Conservation (phyloP, 2,113 vertebrate genomes). For the Zosterops lateralis region DNA sequence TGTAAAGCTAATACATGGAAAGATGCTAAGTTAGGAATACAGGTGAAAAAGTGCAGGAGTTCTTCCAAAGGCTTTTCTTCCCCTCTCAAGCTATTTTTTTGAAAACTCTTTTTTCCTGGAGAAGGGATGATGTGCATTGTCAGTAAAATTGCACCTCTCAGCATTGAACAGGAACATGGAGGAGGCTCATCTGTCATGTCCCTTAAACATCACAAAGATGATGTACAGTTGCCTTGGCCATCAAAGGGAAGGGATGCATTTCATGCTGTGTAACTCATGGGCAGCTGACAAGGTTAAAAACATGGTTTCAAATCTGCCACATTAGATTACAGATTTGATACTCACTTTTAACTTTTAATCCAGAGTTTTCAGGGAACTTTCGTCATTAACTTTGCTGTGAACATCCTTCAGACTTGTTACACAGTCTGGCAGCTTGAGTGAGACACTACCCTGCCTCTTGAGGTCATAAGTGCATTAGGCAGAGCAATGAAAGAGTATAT, state of each 20-base stretch:
- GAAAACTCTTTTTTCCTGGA: neutral
- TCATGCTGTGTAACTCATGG: neutral
- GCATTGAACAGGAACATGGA: neutral
- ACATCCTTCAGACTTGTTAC: neutral
- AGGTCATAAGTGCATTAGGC: neutral
- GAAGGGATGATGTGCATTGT: neutral
- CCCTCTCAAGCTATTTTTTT: neutral
- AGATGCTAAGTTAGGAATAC: neutral
- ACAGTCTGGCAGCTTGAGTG: neutral
- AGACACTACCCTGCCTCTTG: neutral
- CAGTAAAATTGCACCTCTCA: neutral
- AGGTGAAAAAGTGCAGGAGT: neutral
- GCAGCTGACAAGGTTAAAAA: slow-evolving; percentile 46
- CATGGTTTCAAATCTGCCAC: neutral
- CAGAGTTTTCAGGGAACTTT: neutral
- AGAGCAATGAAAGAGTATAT: neutral
- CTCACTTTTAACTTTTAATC: slow-evolving; percentile 20
- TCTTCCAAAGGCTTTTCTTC: neutral
- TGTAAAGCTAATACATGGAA: neutral
- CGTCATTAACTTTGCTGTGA: neutral
- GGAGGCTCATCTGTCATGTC: slow-evolving; percentile 16
- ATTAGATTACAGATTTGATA: neutral
- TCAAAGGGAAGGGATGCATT: neutral
- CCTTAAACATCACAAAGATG: neutral
- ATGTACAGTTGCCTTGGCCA: neutral